Evolutionary conservation across 2,888 invertebrate genomes (phyloP).

Genomic region (Amphiduros pacificus): DNA sequence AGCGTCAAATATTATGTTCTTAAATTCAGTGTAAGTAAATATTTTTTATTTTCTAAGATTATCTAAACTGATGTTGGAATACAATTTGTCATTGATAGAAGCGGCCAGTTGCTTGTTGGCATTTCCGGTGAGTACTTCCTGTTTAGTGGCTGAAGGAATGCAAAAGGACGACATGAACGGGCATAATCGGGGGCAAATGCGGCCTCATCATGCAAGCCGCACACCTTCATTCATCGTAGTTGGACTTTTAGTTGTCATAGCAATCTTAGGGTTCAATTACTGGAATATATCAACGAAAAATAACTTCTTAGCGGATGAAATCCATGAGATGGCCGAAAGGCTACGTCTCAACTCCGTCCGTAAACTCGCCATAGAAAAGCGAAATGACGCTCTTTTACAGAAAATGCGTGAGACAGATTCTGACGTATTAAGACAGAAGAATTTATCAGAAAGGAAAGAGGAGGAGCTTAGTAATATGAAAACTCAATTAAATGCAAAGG

Average conservation of each 20-base stretch:
- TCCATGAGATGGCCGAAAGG: slow-evolving; percentile 10
- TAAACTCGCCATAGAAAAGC: slow-evolving; percentile 18
- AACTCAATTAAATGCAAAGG: neutral
- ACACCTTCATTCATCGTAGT: slow-evolving; percentile 17
- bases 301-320: slow-evolving; percentile 6
- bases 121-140: too few species aligned
- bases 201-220: slow-evolving; percentile 14
- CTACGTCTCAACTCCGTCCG: slow-evolving; percentile 4
- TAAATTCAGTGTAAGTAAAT: too few species aligned
- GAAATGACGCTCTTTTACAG: slow-evolving; percentile 15
- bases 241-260: slow-evolving; percentile 18
- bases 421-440: neutral
- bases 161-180: too few species aligned
- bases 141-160: too few species aligned
- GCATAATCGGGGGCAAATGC: slow-evolving; percentile 18
- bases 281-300: slow-evolving; percentile 21
- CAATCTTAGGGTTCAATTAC: slow-evolving; percentile 21
- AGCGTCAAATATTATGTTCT: too few species aligned
- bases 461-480: slow-evolving; percentile 1
- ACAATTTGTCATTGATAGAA: too few species aligned
- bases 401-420: slow-evolving; percentile 4
- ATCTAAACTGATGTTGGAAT: too few species aligned
- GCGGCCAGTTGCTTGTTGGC: too few species aligned
- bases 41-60: too few species aligned
- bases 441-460: neutral